Conservation (phyloP, 2,797 vertebrate species). For the Hemitrygon akajei region DNA sequence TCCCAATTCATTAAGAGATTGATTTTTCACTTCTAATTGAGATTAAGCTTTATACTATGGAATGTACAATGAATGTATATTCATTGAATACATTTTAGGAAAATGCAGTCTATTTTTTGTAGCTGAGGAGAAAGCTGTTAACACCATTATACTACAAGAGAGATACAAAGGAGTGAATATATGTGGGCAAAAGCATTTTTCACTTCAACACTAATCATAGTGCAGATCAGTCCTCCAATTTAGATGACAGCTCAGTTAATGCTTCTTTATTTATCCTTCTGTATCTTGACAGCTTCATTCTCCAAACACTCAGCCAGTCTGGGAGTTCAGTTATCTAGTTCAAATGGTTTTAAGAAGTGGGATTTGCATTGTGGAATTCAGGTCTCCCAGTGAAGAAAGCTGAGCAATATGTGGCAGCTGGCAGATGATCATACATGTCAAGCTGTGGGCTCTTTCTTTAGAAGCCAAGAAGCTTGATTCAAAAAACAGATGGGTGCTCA, state of each 20-base stretch:
- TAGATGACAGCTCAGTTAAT: conserved; percentile 21
- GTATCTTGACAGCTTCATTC: conserved; percentile 18
- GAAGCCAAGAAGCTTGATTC: background rate
- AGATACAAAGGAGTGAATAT: background rate
- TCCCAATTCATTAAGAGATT: background rate
- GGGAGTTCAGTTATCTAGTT: background rate
- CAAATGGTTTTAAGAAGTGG: background rate
- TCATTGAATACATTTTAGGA: background rate
- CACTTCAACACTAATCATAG: background rate
- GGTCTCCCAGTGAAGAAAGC: background rate
- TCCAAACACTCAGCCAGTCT: background rate
- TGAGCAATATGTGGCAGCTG: background rate
- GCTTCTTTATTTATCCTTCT: background rate
- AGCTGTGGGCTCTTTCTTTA: too few species aligned
- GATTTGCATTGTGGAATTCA: background rate
- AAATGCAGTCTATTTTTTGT: background rate
- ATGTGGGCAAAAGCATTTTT: background rate
- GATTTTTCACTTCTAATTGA: background rate
- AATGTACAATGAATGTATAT: background rate
- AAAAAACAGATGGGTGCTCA: background rate
- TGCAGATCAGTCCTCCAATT: background rate
- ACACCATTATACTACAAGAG: background rate
- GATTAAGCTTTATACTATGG: background rate
- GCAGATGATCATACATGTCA: background rate
- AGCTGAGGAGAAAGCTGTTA: background rate